Evolutionary conservation across 2,888 invertebrate species (phyloP).

Genomic region (Chaetogeoica ovagalla): DNA sequence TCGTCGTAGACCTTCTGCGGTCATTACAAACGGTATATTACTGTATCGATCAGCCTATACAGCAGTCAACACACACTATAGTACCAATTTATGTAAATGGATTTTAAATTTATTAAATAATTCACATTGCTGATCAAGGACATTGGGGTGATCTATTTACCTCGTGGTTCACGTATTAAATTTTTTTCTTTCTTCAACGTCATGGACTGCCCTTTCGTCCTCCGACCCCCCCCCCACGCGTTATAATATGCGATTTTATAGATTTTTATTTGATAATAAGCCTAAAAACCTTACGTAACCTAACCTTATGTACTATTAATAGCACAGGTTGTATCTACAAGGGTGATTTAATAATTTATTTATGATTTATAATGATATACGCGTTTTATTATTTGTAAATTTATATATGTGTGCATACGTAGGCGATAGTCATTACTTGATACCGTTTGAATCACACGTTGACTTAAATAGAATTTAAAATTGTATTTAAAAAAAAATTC

Average conservation of each 20-base stretch:
- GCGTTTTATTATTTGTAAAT: too few relatives aligned
- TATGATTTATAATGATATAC: too few relatives aligned
- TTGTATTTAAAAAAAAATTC: too few relatives aligned
- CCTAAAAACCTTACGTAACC: too few relatives aligned
- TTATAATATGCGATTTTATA: background rate
- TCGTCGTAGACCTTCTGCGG: background rate
- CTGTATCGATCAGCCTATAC: background rate
- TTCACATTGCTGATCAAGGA: constrained; percentile 14
- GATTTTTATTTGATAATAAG: background rate
- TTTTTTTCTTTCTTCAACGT: background rate
- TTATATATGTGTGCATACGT: too few relatives aligned
- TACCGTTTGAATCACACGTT: too few relatives aligned
- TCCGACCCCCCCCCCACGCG: too few relatives aligned
- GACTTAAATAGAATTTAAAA: too few relatives aligned
- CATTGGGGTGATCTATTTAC: constrained; percentile 27
- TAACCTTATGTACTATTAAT: too few relatives aligned
- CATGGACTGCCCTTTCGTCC: background rate
- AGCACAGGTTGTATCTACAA: background rate
- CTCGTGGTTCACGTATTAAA: constrained; percentile 5
- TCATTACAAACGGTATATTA: too few relatives aligned
- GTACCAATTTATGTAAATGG: background rate
- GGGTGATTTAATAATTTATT: background rate
- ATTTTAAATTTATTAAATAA: constrained; percentile 38
- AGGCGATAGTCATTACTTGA: too few relatives aligned
- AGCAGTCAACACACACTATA: background rate